Conservation (phyloP, 2,113 vertebrate species). For the Haliaeetus leucogaster region DNA sequence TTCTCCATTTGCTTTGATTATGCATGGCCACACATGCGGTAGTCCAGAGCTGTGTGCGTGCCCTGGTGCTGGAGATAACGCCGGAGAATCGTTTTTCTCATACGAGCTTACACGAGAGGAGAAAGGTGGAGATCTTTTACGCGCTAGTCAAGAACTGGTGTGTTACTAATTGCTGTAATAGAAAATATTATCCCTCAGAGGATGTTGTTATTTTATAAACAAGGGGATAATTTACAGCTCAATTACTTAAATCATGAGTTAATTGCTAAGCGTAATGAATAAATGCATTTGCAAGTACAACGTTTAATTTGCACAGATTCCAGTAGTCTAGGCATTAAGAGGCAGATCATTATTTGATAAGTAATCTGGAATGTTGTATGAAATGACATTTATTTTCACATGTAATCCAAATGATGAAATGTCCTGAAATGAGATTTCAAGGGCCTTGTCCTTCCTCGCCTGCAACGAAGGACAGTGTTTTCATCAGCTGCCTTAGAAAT, state of each 20-base stretch:
- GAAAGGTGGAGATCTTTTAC: background rate
- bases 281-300: constrained; percentile 28
- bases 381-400: constrained; percentile 29
- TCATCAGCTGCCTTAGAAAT: background rate
- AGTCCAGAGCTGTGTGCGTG: background rate
- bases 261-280: constrained; percentile 23
- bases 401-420: background rate
- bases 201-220: constrained; percentile 42
- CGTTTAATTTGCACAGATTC: constrained; percentile 16
- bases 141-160: background rate
- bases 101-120: background rate
- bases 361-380: background rate
- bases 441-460: background rate
- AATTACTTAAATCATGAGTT: constrained; percentile 15
- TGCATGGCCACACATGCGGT: rapidly evolving
- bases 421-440: constrained; percentile 1
- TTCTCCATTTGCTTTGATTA: background rate
- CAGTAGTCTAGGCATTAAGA: background rate
- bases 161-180: constrained; percentile 24
- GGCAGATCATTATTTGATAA: constrained; percentile 28
- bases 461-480: background rate
- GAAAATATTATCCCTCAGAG: constrained; percentile 20
- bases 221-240: constrained; percentile 34
- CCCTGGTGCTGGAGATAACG: background rate
- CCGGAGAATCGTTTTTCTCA: background rate